These are phyloP conservation scores for Macropodus opercularis DNA, from an alignment of 2,797 vertebrate genomes.

Conservation along the genomic window DNA sequence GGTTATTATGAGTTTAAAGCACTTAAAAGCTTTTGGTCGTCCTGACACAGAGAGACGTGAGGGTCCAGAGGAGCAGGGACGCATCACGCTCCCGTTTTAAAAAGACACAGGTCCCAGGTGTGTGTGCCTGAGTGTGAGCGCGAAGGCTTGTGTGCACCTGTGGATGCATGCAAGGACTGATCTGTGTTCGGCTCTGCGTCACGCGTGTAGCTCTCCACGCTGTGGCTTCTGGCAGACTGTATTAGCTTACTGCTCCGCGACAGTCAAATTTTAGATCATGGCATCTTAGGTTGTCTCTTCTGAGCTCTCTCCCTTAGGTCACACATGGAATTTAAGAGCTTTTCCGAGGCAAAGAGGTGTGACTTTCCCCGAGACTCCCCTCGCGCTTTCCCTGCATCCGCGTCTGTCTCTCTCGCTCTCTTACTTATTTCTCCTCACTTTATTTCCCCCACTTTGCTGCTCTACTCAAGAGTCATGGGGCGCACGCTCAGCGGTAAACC, in stretches of 20 bases:
- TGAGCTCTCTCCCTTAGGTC: slow-evolving; percentile 72
- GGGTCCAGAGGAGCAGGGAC: slow-evolving; percentile 64
- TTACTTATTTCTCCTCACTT: slow-evolving; percentile 61
- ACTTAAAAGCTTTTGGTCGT: slow-evolving; percentile 77
- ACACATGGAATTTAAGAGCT: slow-evolving; percentile 78
- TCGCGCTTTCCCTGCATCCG: slow-evolving; percentile 54
- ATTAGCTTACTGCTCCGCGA: slow-evolving; percentile 58
- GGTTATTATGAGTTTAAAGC: slow-evolving; percentile 75
- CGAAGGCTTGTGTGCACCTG: slow-evolving; percentile 32
- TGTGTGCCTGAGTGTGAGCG: slow-evolving; percentile 44
- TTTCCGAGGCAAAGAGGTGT: slow-evolving; percentile 79
- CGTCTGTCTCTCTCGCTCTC: slow-evolving; percentile 39
- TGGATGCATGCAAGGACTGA: slow-evolving; percentile 38
- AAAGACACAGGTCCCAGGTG: slow-evolving; percentile 57
- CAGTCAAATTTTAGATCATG: slow-evolving; percentile 71
- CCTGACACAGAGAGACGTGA: slow-evolving; percentile 59
- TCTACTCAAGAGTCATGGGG: slow-evolving; percentile 74
- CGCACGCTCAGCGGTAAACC: slow-evolving; percentile 78
- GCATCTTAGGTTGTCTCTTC: slow-evolving; percentile 67
- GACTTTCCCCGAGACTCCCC: slow-evolving; percentile 72
- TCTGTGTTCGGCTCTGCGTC: slow-evolving; percentile 44
- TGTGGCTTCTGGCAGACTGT: slow-evolving; percentile 58
- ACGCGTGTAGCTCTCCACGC: slow-evolving; percentile 43
- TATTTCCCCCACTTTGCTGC: slow-evolving; percentile 60
- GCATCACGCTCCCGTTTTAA: slow-evolving; percentile 58